phyloP scores from a whole-genome alignment of 2,113 vertebrate species.

The Bufo bufo region DNA sequence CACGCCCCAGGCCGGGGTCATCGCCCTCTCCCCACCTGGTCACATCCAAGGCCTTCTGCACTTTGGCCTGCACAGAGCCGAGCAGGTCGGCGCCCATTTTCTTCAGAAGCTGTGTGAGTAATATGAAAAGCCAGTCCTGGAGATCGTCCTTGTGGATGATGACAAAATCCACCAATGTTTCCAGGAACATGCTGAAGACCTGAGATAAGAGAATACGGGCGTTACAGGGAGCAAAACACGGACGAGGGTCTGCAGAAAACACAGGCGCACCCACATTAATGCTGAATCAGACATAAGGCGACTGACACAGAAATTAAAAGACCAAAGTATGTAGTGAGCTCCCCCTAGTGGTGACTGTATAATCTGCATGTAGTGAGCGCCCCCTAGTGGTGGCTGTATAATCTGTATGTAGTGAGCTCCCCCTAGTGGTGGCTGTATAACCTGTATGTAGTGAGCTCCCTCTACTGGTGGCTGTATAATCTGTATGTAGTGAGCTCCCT shows the following conservation, averaged over 20 bases:
- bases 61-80: constrained; percentile 97
- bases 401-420: too few relatives aligned
- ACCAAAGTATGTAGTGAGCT: too few relatives aligned
- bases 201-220: constrained; percentile 59
- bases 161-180: constrained; percentile 97
- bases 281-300: background rate
- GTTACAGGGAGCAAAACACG: background rate
- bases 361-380: too few relatives aligned
- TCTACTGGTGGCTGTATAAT: too few relatives aligned
- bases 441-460: too few relatives aligned
- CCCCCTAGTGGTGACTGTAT: too few relatives aligned
- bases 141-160: constrained; percentile 95
- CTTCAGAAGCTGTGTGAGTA: constrained; percentile 96
- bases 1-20: background rate
- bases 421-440: too few relatives aligned
- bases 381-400: too few relatives aligned
- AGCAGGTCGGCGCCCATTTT: constrained; percentile 98
- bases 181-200: constrained; percentile 99
- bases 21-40: constrained; percentile 79
- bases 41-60: constrained; percentile 95
- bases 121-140: constrained; percentile 98
- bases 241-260: background rate
- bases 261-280: background rate
- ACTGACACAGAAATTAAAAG: too few relatives aligned
- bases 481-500: too few relatives aligned